Base-by-base conservation (phyloP, 2,113 vertebrate species). In the Dasypus novemcinctus region DNA sequence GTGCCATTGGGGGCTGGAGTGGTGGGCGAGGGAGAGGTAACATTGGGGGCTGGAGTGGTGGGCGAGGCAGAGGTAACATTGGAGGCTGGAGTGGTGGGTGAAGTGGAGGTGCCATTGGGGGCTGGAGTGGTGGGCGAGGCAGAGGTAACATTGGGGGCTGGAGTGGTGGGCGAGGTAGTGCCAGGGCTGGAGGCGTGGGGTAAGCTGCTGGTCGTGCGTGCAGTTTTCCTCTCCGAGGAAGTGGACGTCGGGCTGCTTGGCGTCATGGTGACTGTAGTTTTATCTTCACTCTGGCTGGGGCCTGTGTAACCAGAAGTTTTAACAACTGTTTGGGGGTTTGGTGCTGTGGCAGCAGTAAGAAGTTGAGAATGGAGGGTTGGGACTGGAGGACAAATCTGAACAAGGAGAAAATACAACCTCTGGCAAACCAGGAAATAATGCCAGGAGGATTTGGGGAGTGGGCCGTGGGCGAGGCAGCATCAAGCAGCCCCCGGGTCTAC, bases 271-370 rank as follows among this genome's bases (percentile, higher is more conserved):
- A 29, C 17, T 54, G 4, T 4, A 76, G 23, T 12, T 78, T 1
- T 14, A 71, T 14, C 41, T 36, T 18, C 15, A 3, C 43, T 83
- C 38, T 25, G 5, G 23, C 17, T 36, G 43, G 31, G 6, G 18
- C 0, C 23, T 36, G 68, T 25, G 12, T n/a, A n/a, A 0, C 63
- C 83, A 83, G 84, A 83, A 64, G 4, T n/a, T 90, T 1, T 94
- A 92, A 0, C 36, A 91, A 0, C 11, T 20, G 3, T 3, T 61
- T 4, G 1, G 10, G 14, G 0, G 1, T 4, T 0, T 46, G 31
- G 1, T 3, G 0, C 3, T 11, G 0, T 1, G 1, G 29, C 4
- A 85, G 9, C 27, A 52, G 54, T n/a, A 54, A 3, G 81, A 83
- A 64, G 57, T 72, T 18, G 36, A 81, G 59, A 57, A 80, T 9